Evolutionary conservation across 30 jellyfish, hydroid and myxozoan genomes (phyloP).

Genomic region (Haliclystus octoradiatus): DNA sequence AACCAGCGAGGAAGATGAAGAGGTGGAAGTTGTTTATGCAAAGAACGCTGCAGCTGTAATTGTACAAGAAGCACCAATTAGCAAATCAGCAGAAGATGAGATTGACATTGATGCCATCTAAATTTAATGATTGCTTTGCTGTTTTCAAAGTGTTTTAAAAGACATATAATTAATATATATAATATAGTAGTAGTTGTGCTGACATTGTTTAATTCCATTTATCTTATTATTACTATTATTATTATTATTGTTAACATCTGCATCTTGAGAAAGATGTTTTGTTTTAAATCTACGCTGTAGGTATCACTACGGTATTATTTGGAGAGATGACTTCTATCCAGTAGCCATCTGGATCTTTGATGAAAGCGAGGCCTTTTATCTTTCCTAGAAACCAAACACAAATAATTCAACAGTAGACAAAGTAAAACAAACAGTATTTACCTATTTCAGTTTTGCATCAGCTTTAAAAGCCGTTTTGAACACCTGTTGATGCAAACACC

Average conservation of each 20-base stretch:
- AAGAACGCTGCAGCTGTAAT: slow-evolving; percentile 41
- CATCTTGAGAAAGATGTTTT: no score
- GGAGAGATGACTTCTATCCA: slow-evolving; percentile 52
- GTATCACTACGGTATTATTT: neutral
- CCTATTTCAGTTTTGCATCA: neutral
- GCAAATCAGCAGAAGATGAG: slow-evolving; percentile 61
- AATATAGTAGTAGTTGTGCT: no score
- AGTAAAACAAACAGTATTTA: neutral
- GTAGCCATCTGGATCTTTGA: slow-evolving; percentile 86
- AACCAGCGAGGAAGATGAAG: slow-evolving; percentile 88
- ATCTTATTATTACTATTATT: no score
- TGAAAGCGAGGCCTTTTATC: slow-evolving; percentile 78
- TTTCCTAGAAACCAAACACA: slow-evolving; percentile 14
- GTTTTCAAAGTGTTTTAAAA: no score
- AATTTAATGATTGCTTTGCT: neutral
- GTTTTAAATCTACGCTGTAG: no score
- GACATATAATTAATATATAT: no score
- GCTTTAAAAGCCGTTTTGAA: neutral
- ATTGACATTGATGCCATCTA: slow-evolving; percentile 74
- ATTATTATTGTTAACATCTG: no score
- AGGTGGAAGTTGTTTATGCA: slow-evolving; percentile 82
- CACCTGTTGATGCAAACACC: neutral
- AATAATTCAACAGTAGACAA: neutral
- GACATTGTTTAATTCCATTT: no score
- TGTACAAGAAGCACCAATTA: slow-evolving; percentile 29